A percentile compares a stretch with the other conserved stretches of the same genome.
These are phyloP conservation scores for Ceratosolen solmsi DNA, from an alignment of 1,140 invertebrate genomes.

Conservation along the genomic window DNA sequence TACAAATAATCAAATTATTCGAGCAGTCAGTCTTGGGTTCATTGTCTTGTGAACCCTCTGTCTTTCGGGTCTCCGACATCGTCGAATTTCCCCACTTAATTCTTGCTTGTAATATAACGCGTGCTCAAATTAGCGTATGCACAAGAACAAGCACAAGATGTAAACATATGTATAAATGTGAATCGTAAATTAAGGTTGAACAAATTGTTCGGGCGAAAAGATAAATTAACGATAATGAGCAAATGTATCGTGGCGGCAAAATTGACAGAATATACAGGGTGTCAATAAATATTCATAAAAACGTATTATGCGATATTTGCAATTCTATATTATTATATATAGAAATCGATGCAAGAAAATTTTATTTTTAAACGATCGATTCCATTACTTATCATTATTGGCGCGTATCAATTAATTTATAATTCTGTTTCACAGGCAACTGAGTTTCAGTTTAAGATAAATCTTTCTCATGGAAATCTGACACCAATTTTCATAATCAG, in stretches of 20 bases:
- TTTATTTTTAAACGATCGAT: too few relatives aligned
- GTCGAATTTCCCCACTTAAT: background rate
- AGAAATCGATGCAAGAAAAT: too few relatives aligned
- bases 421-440: too few relatives aligned
- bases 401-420: too few relatives aligned
- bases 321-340: too few relatives aligned
- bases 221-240: slow-evolving; percentile 19
- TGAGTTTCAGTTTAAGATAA: too few relatives aligned
- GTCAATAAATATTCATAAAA: too few relatives aligned
- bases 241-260: background rate
- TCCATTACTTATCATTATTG: too few relatives aligned
- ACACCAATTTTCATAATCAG: too few relatives aligned
- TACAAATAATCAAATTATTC: slow-evolving; percentile 41
- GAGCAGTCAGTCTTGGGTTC: slow-evolving; percentile 25
- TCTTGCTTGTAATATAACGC: background rate
- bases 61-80: background rate
- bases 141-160: background rate
- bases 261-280: background rate
- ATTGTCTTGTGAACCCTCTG: background rate
- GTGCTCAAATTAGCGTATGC: background rate
- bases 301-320: too few relatives aligned
- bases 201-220: slow-evolving; percentile 20
- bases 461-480: too few relatives aligned
- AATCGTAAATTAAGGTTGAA: slow-evolving; percentile 26
- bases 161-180: background rate